These are phyloP conservation scores for Atta colombica DNA, from an alignment of 1,140 invertebrate species.

Conservation along the genomic window DNA sequence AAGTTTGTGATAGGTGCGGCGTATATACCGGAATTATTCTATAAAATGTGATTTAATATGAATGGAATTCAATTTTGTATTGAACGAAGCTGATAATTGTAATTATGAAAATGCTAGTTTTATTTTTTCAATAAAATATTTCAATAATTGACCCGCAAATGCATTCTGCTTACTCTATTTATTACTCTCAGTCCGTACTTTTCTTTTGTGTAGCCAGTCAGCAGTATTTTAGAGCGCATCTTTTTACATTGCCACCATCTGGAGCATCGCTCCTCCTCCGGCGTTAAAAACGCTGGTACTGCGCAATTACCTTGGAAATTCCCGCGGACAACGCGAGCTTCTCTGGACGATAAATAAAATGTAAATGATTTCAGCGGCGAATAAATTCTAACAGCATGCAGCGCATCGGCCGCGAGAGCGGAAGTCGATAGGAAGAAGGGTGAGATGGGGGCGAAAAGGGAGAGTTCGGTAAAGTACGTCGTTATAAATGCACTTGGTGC, in stretches of 20 bases:
- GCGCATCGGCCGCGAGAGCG: slow-evolving; percentile 28
- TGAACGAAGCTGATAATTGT: slow-evolving; percentile 1
- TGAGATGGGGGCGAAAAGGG: not conserved
- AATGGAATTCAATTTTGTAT: not conserved
- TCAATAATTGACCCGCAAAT: not conserved
- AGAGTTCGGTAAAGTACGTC: slow-evolving; percentile 72
- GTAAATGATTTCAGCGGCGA: slow-evolving; percentile 77
- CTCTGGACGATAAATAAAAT: slow-evolving; percentile 77
- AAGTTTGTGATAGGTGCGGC: no score
- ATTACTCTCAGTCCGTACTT: not conserved
- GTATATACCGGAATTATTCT: no score
- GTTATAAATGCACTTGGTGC: slow-evolving; percentile 82
- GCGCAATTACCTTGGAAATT: slow-evolving; percentile 67
- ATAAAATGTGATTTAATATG: no score
- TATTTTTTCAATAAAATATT: slow-evolving; percentile 26
- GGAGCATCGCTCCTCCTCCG: slow-evolving; percentile 50
- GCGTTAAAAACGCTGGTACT: slow-evolving; percentile 61
- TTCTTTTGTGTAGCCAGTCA: slow-evolving; percentile 48
- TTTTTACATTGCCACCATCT: slow-evolving; percentile 58
- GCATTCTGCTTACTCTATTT: slow-evolving; percentile 30
- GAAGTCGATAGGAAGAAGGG: slow-evolving; percentile 44
- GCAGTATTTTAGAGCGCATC: slow-evolving; percentile 61
- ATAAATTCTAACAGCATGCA: slow-evolving; percentile 67
- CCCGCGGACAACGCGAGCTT: slow-evolving; percentile 52
- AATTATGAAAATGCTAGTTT: not conserved